Evolutionary conservation across 2,113 vertebrate species (phyloP).

Genomic region (Oceanodroma tethys): DNA sequence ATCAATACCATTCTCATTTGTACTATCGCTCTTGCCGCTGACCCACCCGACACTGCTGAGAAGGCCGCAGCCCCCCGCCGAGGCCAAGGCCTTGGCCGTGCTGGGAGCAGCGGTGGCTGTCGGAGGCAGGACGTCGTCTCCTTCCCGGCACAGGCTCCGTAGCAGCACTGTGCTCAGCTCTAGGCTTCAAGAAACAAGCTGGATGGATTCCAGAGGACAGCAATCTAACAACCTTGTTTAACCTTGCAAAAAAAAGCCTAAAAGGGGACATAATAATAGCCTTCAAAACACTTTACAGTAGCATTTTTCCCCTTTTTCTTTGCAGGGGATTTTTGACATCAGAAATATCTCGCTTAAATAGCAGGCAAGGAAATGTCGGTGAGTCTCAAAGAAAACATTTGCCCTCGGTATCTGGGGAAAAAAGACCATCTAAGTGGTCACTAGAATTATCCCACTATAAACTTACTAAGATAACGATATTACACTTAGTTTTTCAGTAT

Average conservation of each 20-base stretch:
- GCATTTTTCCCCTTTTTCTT: not conserved
- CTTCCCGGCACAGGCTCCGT: not conserved
- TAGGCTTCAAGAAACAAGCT: not conserved
- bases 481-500: not conserved
- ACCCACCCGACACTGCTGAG: not conserved
- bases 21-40: not conserved
- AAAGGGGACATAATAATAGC: not conserved
- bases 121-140: not conserved
- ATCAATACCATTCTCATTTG: not conserved
- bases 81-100: not conserved
- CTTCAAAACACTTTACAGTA: not conserved
- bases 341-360: not conserved
- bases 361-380: not conserved
- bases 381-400: not conserved
- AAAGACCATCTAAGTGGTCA: not conserved
- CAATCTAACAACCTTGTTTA: not conserved
- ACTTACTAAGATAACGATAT: not conserved
- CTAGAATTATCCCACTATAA: not conserved
- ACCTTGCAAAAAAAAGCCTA: not conserved
- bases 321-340: not conserved
- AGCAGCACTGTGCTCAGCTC: not conserved
- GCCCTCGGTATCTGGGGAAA: not conserved
- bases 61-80: accelerated
- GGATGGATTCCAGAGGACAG: not conserved
- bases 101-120: not conserved